Conservation (phyloP, 2,797 vertebrate genomes). For the Sarcoramphus papa region DNA sequence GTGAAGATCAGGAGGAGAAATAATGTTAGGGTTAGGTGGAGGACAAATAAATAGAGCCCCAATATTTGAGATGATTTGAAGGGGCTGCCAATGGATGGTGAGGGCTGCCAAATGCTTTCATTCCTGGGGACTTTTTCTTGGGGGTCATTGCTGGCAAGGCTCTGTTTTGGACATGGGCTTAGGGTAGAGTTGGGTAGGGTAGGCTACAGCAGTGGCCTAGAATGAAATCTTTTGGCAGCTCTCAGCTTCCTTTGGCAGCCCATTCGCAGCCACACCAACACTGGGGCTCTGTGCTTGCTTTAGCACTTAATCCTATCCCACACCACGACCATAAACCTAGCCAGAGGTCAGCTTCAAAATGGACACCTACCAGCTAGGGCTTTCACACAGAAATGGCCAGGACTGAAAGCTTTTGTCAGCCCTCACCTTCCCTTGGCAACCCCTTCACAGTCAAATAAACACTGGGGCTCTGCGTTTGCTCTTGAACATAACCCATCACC, state of each 20-base stretch:
- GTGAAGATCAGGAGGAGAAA: not conserved
- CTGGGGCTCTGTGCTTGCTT: not conserved
- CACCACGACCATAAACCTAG: not conserved
- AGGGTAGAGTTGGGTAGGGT: not conserved
- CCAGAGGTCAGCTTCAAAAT: not conserved
- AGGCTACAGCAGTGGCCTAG: not conserved
- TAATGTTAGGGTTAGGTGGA: not conserved
- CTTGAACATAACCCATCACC: not conserved
- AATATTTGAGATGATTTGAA: not conserved
- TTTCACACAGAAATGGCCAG: not conserved
- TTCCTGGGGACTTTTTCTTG: not conserved
- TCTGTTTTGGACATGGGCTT: not conserved
- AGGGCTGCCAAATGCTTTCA: not conserved
- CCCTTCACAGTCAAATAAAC: not conserved
- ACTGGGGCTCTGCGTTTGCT: not conserved
- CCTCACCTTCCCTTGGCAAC: not conserved
- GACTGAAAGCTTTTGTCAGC: not conserved
- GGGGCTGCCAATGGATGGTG: not conserved
- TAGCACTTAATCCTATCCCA: not conserved
- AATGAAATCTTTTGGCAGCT: not conserved
- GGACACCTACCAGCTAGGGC: not conserved
- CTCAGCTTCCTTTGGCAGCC: not conserved
- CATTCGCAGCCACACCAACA: not conserved
- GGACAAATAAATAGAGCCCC: not conserved
- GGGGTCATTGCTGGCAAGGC: not conserved